Evolutionary conservation across 2,888 invertebrate genomes (phyloP).

Genomic region (Conistra vaccinii): DNA sequence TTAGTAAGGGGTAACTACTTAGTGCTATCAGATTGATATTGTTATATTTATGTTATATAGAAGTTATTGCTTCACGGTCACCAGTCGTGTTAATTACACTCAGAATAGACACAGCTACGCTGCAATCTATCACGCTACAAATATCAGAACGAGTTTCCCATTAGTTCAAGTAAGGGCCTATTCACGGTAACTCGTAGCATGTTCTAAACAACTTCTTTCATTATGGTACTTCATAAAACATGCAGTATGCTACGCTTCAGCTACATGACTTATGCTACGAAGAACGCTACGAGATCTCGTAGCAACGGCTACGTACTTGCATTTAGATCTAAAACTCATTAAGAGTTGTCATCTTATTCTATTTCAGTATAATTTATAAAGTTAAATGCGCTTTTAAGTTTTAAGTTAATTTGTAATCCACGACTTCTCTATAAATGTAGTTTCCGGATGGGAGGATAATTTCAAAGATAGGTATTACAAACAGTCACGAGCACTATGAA

Average conservation of each 20-base stretch:
- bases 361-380: background rate
- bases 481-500: background rate
- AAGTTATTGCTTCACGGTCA: background rate
- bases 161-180: too few species aligned
- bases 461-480: background rate
- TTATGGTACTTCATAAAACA: too few species aligned
- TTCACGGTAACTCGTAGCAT: background rate
- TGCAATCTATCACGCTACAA: background rate
- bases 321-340: slow-evolving; percentile 32
- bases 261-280: slow-evolving; percentile 15
- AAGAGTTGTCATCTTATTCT: slow-evolving; percentile 1
- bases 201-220: background rate
- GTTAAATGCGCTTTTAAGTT: background rate
- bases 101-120: background rate
- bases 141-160: too few species aligned
- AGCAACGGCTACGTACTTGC: slow-evolving; percentile 13
- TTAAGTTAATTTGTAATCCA: slow-evolving; percentile 11
- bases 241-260: slow-evolving; percentile 8
- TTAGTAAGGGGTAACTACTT: too few species aligned
- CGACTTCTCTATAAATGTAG: background rate
- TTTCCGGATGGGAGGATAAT: background rate
- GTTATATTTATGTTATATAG: background rate
- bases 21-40: too few species aligned
- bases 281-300: slow-evolving; percentile 34
- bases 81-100: background rate